Base-by-base conservation (phyloP, 2,888 invertebrate species). In the Drosophila prostipennis region DNA sequence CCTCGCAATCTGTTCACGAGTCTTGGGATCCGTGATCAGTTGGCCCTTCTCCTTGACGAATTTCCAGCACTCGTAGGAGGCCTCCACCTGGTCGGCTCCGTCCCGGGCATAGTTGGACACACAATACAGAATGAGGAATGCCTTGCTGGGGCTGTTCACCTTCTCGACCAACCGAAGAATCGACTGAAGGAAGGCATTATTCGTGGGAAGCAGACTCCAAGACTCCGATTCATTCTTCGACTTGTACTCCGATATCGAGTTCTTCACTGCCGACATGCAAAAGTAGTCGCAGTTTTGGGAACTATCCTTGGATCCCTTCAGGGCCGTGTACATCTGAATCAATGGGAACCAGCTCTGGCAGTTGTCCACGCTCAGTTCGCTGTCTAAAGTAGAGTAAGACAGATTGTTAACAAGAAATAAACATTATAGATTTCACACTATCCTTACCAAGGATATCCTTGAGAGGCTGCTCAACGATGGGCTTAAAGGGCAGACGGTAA, bases 311-410 rank as follows among this genome's bases (percentile, higher is more conserved):
- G 90, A 83, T 6, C 90, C 87, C 48, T 91, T 89, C 0, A 92
- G 77, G 6, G 88, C 74, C 7, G 89, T 89, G 63, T 91, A 90
- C 83, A 92, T 87, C 56, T 91, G 84, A 52, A 92, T 91, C 14
- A 92, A 79, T 2, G 92, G 91, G 67, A 92, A 92, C 92, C 92
- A 92, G 56, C 90, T 91, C 55, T 91, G 90, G 37, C 92, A 92
- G 58, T 91, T 92, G 46, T 91, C 91, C n/a, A 92, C 90, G 70
- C 84, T 89, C 0, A 92, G 65, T 72, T 92, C 92, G 48, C 87
- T 86, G 51, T 89, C 92, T 91, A 6, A 46, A 29, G 29, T 14
- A 2, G 4, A 10, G 10, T 10, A 29, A 11, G 10, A 6, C 0
- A 32, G 19, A 13, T 6, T 2, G 5, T 16, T 40, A 16, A 10